phyloP scores from a whole-genome alignment of 2,797 vertebrate species.

The Lepilemur ruficaudatus region DNA sequence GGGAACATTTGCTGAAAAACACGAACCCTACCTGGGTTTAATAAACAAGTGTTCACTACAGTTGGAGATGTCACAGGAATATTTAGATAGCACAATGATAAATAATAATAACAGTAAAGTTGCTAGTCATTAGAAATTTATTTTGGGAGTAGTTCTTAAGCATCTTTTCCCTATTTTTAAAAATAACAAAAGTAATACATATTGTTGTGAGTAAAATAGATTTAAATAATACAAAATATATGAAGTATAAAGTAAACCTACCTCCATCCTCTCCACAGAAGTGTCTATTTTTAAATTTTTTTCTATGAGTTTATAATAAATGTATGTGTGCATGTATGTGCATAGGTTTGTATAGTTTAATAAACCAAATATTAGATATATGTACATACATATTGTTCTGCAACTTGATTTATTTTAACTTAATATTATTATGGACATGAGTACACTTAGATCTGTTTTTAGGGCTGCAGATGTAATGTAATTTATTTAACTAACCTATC shows the following conservation, averaged over 20 bases:
- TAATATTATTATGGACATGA: constrained; percentile 14
- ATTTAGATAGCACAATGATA: constrained; percentile 19
- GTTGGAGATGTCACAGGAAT: constrained; percentile 28
- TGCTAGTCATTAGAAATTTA: constrained; percentile 37
- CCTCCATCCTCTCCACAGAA: background rate
- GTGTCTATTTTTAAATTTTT: background rate
- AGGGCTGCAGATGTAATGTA: background rate
- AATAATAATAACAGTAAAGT: constrained; percentile 27
- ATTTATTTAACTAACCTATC: constrained; percentile 8
- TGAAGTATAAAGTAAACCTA: background rate
- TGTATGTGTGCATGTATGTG: background rate
- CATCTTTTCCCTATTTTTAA: constrained; percentile 15
- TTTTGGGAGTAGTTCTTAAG: background rate
- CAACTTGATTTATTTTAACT: constrained; percentile 25
- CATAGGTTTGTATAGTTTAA: background rate
- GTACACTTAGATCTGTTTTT: constrained; percentile 8
- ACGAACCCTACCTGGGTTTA: constrained; percentile 37
- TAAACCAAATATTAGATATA: background rate
- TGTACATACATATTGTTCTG: background rate
- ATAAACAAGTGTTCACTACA: constrained; percentile 34
- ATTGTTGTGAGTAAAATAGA: constrained; percentile 22
- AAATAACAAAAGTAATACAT: background rate
- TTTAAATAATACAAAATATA: background rate
- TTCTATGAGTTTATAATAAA: background rate
- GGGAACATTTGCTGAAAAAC: constrained; percentile 53